Evolutionary conservation across 2,113 vertebrate genomes (phyloP), one percentile per base, ranked within the genome.

Genomic region (Phaethon lepturus): DNA sequence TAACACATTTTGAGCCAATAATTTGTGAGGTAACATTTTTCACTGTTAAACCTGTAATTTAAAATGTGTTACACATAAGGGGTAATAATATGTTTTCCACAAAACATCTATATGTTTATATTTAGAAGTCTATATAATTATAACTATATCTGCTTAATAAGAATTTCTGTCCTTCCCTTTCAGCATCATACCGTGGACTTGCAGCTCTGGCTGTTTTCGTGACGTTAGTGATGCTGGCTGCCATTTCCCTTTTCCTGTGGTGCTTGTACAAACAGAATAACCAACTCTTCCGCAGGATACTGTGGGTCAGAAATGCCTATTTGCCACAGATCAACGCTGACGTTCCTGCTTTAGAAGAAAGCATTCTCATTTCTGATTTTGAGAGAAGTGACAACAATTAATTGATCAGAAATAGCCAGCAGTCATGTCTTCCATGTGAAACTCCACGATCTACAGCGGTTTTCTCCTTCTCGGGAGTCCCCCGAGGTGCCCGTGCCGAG

Each of bases 301-400:
- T 97, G 13, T 95, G 97, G 9, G 88, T 98, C 19, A 96, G 98
- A 58, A 98, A 97, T 0, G 93, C 97, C 25, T 99, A 99, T 86
- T 99, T 99, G 93, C 97, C 98, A 86, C 98, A 99, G 79, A 97
- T 97, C 26, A 98, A 97, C 76, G 95, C 98, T 8, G 98, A 99
- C 2, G 80, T 95, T 42, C 79, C 97, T 38, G 95, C 98, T 95
- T 97, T 98, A 10, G 99, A 99, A 80, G 99, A 99, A 97, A 99
- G 98, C 55, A 98, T 99, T 89, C 98, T 99, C 71, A 99, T 99
- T 96, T 98, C 98, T 68, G 98, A 99, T 83, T 96, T 99, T 95
- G 99, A 99, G 78, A 97, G 97, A 95, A 98, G 96, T 42, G 95
- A 98, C 16, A 98, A 98, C 16, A 98, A 98, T 93, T 98, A 98